These are phyloP conservation scores for Hirudinaria manillensis DNA, from an alignment of 2,888 invertebrate species.

Conservation along the genomic window DNA sequence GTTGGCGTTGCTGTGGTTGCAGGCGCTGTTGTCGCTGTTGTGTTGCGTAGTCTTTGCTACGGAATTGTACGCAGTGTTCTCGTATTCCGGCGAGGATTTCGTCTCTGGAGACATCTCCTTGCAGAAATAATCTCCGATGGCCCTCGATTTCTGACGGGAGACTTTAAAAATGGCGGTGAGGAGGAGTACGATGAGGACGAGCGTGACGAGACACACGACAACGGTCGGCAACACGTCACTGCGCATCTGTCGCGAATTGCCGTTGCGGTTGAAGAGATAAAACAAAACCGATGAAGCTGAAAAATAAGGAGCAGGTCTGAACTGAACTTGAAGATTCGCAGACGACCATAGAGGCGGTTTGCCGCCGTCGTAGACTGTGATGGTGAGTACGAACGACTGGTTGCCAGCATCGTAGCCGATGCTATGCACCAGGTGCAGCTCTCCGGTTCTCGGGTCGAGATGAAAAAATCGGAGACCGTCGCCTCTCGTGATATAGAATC, in stretches of 20 bases:
- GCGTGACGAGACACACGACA: slow-evolving; percentile 26
- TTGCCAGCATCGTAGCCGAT: neutral
- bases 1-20: neutral
- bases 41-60: neutral
- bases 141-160: slow-evolving; percentile 23
- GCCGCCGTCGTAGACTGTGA: slow-evolving; percentile 35
- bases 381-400: slow-evolving; percentile 31
- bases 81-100: slow-evolving; percentile 3
- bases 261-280: slow-evolving; percentile 27
- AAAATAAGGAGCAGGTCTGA: slow-evolving; percentile 6
- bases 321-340: slow-evolving; percentile 29
- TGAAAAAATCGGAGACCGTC: slow-evolving; percentile 34
- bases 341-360: slow-evolving; percentile 24
- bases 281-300: slow-evolving; percentile 17
- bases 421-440: slow-evolving; percentile 23
- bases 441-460: slow-evolving; percentile 35
- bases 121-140: neutral
- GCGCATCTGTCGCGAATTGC: slow-evolving; percentile 17
- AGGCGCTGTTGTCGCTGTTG: neutral
- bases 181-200: slow-evolving; percentile 30
- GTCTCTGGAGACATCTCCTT: neutral
- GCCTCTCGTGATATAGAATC: slow-evolving; percentile 32
- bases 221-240: slow-evolving; percentile 24
- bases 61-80: neutral
- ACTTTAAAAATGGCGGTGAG: slow-evolving; percentile 30